Percentiles rank a stretch among this genome's conserved stretches.
Evolutionary conservation across 2,113 vertebrate genomes (phyloP).

Genomic region (Tylochromis polylepis): DNA sequence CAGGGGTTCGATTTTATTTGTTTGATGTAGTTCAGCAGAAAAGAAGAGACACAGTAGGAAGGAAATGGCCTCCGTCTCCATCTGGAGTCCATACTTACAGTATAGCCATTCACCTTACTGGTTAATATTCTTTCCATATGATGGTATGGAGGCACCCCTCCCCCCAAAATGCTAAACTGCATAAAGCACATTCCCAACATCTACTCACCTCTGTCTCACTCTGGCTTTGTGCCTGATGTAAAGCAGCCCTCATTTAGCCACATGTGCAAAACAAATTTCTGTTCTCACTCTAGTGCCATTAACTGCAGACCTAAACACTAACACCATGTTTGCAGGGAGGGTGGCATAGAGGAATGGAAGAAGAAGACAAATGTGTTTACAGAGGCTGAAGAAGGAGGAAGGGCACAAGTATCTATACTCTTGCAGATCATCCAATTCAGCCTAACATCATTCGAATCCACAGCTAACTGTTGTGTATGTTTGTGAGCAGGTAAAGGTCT

Average conservation of each 20-base stretch:
- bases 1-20: not conserved
- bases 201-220: not conserved
- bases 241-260: slow-evolving; percentile 15
- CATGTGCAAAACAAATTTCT: slow-evolving; percentile 55
- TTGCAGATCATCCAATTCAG: not conserved
- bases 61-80: not conserved
- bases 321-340: not conserved
- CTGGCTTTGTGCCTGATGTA: not conserved
- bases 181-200: not conserved
- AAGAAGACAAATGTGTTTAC: slow-evolving; percentile 27
- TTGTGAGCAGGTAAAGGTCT: not conserved
- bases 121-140: slow-evolving; percentile 25
- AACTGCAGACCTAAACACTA: slow-evolving; percentile 16
- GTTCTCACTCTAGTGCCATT: not conserved
- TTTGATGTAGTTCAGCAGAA: not conserved
- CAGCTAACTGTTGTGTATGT: not conserved
- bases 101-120: not conserved
- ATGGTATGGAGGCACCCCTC: not conserved
- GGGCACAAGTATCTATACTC: not conserved
- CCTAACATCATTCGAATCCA: not conserved
- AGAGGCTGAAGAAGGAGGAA: not conserved
- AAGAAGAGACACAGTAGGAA: not conserved
- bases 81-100: not conserved
- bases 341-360: not conserved
- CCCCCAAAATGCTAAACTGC: not conserved